Conservation (phyloP, 2,113 vertebrate genomes). For the Calyptomena viridis region DNA sequence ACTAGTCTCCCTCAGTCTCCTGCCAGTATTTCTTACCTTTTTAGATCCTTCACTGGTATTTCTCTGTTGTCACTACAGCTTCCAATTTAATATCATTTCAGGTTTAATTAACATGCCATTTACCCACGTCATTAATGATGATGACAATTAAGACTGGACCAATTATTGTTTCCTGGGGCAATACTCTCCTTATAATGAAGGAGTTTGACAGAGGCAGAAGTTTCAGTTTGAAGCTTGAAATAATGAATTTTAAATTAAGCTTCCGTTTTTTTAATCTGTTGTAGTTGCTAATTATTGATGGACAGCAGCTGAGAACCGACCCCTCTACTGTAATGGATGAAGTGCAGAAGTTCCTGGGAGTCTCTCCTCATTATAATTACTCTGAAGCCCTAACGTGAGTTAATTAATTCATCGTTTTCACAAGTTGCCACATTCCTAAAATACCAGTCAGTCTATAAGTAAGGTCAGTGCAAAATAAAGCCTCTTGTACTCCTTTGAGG, state of each 20-base stretch:
- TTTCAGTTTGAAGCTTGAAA: neutral
- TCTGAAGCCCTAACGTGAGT: slow-evolving; percentile 95
- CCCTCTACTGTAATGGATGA: slow-evolving; percentile 93
- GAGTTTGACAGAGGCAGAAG: neutral
- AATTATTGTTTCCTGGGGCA: neutral
- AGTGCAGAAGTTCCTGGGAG: slow-evolving; percentile 94
- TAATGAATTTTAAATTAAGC: neutral
- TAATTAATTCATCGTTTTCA: slow-evolving; percentile 8
- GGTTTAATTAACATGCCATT: slow-evolving; percentile 11
- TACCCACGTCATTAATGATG: slow-evolving; percentile 14
- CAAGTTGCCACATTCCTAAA: neutral
- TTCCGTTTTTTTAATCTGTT: neutral
- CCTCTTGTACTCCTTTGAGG: neutral
- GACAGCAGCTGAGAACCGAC: slow-evolving; percentile 91
- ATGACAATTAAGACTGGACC: neutral
- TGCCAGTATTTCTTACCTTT: neutral
- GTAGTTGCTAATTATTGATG: slow-evolving; percentile 94
- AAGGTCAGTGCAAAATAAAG: neutral
- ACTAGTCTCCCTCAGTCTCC: neutral
- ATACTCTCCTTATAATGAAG: neutral
- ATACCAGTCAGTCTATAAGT: neutral
- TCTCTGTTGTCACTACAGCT: neutral
- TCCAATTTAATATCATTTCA: neutral
- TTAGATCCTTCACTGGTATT: neutral
- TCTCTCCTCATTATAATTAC: slow-evolving; percentile 94